These are phyloP conservation scores for Melieria crassipennis DNA, from an alignment of 2,888 invertebrate genomes.

Conservation along the genomic window DNA sequence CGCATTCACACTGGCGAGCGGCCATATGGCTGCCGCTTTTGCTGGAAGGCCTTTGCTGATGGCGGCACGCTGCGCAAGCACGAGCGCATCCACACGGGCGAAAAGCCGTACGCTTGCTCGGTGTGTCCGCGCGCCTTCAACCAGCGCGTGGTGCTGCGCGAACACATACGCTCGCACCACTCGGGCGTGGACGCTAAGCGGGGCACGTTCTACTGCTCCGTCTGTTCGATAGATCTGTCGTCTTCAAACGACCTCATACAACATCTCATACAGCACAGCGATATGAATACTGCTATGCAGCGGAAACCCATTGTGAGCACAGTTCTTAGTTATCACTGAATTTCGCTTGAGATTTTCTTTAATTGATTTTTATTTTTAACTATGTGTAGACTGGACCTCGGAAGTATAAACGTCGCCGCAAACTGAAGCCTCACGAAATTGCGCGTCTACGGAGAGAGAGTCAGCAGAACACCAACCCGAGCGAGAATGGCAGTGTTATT, in stretches of 20 bases:
- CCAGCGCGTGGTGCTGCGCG: constrained; percentile 84
- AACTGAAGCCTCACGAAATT: constrained; percentile 74
- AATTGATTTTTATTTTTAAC: not conserved
- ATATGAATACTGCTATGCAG: constrained; percentile 84
- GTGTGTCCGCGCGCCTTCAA: constrained; percentile 89
- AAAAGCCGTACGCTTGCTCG: constrained; percentile 87
- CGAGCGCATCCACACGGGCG: constrained; percentile 85
- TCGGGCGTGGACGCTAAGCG: constrained; percentile 80
- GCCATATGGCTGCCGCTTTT: constrained; percentile 85
- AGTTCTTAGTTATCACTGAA: constrained; percentile 3
- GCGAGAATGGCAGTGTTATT: constrained; percentile 56
- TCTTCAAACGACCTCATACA: constrained; percentile 81
- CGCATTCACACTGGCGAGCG: constrained; percentile 85
- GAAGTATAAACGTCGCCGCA: constrained; percentile 83
- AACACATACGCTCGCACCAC: constrained; percentile 87
- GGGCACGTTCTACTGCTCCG: constrained; percentile 78
- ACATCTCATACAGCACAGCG: constrained; percentile 86
- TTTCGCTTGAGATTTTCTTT: not conserved
- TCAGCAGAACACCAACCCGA: constrained; percentile 51
- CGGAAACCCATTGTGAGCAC: constrained; percentile 74
- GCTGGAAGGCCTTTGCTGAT: constrained; percentile 90
- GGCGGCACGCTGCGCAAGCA: constrained; percentile 87
- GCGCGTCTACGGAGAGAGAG: constrained; percentile 62
- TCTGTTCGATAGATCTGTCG: constrained; percentile 76
- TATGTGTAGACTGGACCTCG: constrained; percentile 73